phyloP scores from a whole-genome alignment of 2,888 invertebrate species.

The Drosophila formosana region DNA sequence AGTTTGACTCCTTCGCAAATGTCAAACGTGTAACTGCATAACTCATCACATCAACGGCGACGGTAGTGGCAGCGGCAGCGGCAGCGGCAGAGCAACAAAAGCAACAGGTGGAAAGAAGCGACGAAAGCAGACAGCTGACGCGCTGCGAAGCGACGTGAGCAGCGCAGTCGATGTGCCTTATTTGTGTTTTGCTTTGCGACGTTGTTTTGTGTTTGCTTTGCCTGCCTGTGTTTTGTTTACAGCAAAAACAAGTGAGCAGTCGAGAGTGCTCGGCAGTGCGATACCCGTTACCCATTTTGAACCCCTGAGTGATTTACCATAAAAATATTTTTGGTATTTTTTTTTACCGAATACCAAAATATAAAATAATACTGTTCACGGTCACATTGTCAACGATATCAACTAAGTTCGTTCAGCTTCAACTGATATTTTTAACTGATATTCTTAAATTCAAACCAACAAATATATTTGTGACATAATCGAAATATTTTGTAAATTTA shows the following conservation, averaged over 20 bases:
- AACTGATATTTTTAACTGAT: too few relatives aligned
- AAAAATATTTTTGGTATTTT: too few relatives aligned
- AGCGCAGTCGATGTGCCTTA: constrained; percentile 38
- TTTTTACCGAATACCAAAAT: too few relatives aligned
- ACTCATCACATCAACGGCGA: constrained; percentile 73
- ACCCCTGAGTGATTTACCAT: too few relatives aligned
- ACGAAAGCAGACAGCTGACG: constrained; percentile 23
- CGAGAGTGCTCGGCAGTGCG: too few relatives aligned
- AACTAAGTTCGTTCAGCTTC: too few relatives aligned
- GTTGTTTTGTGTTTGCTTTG: constrained; percentile 5
- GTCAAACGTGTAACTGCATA: constrained; percentile 82
- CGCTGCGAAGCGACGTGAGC: constrained; percentile 9
- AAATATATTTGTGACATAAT: too few relatives aligned
- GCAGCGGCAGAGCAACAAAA: constrained; percentile 27
- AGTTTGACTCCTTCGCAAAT: constrained; percentile 84
- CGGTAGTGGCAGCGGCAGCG: constrained; percentile 28
- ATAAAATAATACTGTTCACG: too few relatives aligned
- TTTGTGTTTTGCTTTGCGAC: constrained; percentile 41
- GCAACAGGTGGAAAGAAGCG: constrained; percentile 66
- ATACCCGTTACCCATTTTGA: too few relatives aligned
- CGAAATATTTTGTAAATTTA: too few relatives aligned
- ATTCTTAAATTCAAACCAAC: too few relatives aligned
- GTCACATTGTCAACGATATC: too few relatives aligned
- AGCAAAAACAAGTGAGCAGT: constrained; percentile 3
- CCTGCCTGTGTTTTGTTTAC: constrained; percentile 33